phyloP scores from a whole-genome alignment of 2,888 invertebrate species.

The Phlogophora meticulosa region DNA sequence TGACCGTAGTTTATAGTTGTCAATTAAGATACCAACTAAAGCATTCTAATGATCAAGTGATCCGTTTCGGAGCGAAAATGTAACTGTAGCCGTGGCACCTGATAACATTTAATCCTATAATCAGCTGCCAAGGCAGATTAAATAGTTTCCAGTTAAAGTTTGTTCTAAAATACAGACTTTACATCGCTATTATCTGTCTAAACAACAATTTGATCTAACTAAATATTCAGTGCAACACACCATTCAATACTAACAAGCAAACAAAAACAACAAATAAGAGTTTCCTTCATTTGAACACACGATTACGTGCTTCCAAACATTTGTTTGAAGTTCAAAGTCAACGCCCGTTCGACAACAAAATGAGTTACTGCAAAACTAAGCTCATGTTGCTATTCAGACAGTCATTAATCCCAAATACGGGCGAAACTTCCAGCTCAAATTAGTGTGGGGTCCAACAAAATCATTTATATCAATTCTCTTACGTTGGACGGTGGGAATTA shows the following conservation, averaged over 20 bases:
- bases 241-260: constrained; percentile 41
- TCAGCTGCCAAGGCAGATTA: too few species aligned
- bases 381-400: constrained; percentile 68
- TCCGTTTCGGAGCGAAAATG: neutral
- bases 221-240: constrained; percentile 37
- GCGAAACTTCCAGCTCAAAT: constrained; percentile 68
- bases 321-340: constrained; percentile 70
- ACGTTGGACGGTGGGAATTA: constrained; percentile 81
- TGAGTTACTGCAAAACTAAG: constrained; percentile 62
- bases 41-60: constrained; percentile 1
- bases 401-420: constrained; percentile 69
- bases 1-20: constrained; percentile 20
- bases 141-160: neutral
- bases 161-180: constrained; percentile 19
- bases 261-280: constrained; percentile 54
- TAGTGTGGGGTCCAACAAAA: constrained; percentile 74
- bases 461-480: constrained; percentile 84
- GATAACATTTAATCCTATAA: too few species aligned
- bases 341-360: constrained; percentile 69
- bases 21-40: neutral
- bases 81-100: too few species aligned
- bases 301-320: constrained; percentile 60
- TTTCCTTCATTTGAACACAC: constrained; percentile 58
- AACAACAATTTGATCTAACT: constrained; percentile 19
- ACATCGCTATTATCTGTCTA: constrained; percentile 13